Percentiles rank a stretch among this genome's conserved stretches.
Conservation (phyloP, 2,888 invertebrate species). For the Nemoura dubitans region DNA sequence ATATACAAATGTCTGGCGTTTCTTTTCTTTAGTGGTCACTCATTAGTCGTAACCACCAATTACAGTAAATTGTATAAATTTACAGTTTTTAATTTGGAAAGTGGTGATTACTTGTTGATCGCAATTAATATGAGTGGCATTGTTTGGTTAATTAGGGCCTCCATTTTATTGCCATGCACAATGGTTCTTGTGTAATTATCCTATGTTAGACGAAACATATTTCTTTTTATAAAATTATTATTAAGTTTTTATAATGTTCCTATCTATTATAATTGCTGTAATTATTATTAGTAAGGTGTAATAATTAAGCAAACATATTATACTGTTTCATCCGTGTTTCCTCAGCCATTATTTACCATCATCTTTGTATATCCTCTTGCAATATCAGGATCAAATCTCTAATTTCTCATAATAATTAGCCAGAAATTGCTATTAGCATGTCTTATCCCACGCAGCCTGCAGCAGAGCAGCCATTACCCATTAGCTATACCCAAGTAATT, state of each 20-base stretch:
- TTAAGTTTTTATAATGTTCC: slow-evolving; percentile 42
- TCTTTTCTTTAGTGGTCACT: neutral
- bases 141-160: slow-evolving; percentile 35
- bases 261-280: slow-evolving; percentile 40
- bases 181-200: slow-evolving; percentile 37
- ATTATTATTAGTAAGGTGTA: slow-evolving; percentile 41
- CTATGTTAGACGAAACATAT: slow-evolving; percentile 32
- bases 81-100: slow-evolving; percentile 33
- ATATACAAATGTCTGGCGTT: neutral
- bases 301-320: slow-evolving; percentile 42
- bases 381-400: slow-evolving; percentile 24
- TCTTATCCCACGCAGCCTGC: slow-evolving; percentile 16
- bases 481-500: neutral
- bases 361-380: slow-evolving; percentile 35
- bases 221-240: slow-evolving; percentile 28
- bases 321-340: slow-evolving; percentile 22
- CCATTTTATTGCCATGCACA: slow-evolving; percentile 15
- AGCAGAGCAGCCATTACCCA: neutral
- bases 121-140: slow-evolving; percentile 10
- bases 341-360: slow-evolving; percentile 29
- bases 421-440: slow-evolving; percentile 17
- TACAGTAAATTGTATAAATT: slow-evolving; percentile 28
- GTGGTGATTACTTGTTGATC: slow-evolving; percentile 16
- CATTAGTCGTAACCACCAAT: slow-evolving; percentile 7
- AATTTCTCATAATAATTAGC: slow-evolving; percentile 27